Percentiles rank a stretch among this genome's conserved stretches.
Conservation (phyloP, 1,140 invertebrate species). For the Cherax destructor region DNA sequence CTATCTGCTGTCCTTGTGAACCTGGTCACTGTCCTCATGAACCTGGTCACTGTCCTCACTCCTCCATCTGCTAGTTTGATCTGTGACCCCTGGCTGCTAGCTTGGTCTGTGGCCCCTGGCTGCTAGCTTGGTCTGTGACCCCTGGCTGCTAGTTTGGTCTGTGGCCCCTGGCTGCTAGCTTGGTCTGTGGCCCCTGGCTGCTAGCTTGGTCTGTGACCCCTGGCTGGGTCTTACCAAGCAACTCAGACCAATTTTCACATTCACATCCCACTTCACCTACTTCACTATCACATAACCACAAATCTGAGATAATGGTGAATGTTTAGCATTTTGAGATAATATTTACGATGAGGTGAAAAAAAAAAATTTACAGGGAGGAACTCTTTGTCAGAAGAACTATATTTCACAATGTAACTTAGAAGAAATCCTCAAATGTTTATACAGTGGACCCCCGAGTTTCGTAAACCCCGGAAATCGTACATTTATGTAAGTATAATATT, state of each 20-base stretch:
- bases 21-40: not conserved
- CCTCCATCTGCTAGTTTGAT: not conserved
- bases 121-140: not conserved
- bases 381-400: too few species aligned
- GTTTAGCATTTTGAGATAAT: too few species aligned
- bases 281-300: too few species aligned
- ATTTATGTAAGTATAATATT: too few species aligned
- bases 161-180: not conserved
- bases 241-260: not conserved
- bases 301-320: too few species aligned
- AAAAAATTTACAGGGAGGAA: too few species aligned
- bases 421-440: too few species aligned
- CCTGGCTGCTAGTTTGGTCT: not conserved
- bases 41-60: not conserved
- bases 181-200: not conserved
- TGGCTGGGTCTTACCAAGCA: not conserved
- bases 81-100: not conserved
- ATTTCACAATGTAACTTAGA: too few species aligned
- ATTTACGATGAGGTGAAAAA: too few species aligned
- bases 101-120: not conserved
- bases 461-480: too few species aligned
- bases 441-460: too few species aligned
- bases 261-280: too few species aligned
- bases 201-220: not conserved
- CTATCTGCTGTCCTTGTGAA: not conserved